Conservation (phyloP, 2,797 vertebrate species). For the Sebastes paucispinis region DNA sequence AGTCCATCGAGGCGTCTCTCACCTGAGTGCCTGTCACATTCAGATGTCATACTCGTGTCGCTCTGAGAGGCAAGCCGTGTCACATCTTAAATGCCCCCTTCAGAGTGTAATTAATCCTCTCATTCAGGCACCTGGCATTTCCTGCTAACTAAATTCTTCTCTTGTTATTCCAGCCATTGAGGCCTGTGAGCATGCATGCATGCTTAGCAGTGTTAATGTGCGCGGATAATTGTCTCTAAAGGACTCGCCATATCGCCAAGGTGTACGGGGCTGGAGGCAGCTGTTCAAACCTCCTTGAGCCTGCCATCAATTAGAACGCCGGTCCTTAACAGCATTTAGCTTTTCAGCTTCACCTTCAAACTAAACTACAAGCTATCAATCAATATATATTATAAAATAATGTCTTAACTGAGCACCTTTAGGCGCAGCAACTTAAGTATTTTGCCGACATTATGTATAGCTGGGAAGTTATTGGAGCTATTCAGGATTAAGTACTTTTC, state of each 20-base stretch:
- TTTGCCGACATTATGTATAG: constrained; percentile 59
- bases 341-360: constrained; percentile 73
- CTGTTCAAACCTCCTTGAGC: constrained; percentile 67
- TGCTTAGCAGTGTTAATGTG: constrained; percentile 57
- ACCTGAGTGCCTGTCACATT: constrained; percentile 48
- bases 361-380: constrained; percentile 60
- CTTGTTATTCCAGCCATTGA: constrained; percentile 59
- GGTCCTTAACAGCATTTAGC: constrained; percentile 33
- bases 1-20: constrained; percentile 11
- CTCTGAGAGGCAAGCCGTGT: constrained; percentile 40
- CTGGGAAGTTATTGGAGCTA: constrained; percentile 65
- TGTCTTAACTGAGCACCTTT: constrained; percentile 49
- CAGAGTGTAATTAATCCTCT: constrained; percentile 70
- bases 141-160: constrained; percentile 37
- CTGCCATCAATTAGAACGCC: constrained; percentile 67
- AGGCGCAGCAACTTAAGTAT: constrained; percentile 51
- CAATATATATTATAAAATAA: constrained; percentile 59
- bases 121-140: constrained; percentile 57
- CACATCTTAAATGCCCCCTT: constrained; percentile 61
- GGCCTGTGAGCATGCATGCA: constrained; percentile 42
- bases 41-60: constrained; percentile 39
- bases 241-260: constrained; percentile 42
- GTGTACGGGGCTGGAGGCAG: constrained; percentile 50
- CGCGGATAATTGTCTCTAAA: constrained; percentile 63
- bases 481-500: constrained; percentile 76